Conservation (phyloP, 2,888 invertebrate genomes). For the Orchesellides sinensis region DNA sequence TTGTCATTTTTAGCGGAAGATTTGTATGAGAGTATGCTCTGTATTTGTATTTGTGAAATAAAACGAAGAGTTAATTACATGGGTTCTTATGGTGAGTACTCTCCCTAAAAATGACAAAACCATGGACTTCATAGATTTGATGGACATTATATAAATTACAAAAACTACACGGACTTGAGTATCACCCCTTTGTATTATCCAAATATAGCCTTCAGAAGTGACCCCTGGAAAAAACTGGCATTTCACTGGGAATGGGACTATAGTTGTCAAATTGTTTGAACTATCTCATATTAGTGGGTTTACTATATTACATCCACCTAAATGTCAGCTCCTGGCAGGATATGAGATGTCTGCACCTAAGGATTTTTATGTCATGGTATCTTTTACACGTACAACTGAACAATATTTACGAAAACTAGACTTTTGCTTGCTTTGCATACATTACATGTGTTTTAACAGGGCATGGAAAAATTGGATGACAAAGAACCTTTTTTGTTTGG, state of each 20-base stretch:
- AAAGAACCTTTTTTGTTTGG: slow-evolving; percentile 23
- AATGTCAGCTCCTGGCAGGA: slow-evolving; percentile 9
- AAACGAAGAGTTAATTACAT: too few relatives aligned
- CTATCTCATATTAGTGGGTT: slow-evolving; percentile 20
- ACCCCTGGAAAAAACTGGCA: slow-evolving; percentile 16
- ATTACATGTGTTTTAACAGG: slow-evolving; percentile 7
- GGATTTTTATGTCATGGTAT: not conserved
- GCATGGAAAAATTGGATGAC: slow-evolving; percentile 21
- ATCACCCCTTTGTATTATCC: too few relatives aligned
- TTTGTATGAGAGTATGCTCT: too few relatives aligned
- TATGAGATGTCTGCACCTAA: slow-evolving; percentile 22
- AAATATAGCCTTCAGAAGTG: not conserved
- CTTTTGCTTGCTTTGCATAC: not conserved
- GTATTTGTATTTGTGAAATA: too few relatives aligned
- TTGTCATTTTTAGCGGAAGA: too few relatives aligned
- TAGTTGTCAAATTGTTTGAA: slow-evolving; percentile 10
- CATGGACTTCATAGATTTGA: too few relatives aligned
- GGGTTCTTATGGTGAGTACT: too few relatives aligned
- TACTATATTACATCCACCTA: slow-evolving; percentile 21
- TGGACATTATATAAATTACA: too few relatives aligned
- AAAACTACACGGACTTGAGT: too few relatives aligned
- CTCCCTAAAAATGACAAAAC: too few relatives aligned
- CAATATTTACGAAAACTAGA: not conserved
- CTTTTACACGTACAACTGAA: too few relatives aligned
- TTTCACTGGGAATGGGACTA: slow-evolving; percentile 11